Evolutionary conservation across 2,113 vertebrate genomes (phyloP).

Genomic region (zebrafish (Danio rerio)): GRCz12tu NC_133180.1:35640001-35640500

Average conservation of each 20-base stretch:
- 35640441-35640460: slow-evolving; percentile 2
- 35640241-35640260: slow-evolving; percentile 46
- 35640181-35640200: slow-evolving; percentile 28
- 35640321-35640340: background rate
- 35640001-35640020: no score
- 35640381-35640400: background rate
- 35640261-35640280: slow-evolving; percentile 53
- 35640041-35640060: no score
- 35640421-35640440: slow-evolving; percentile 6
- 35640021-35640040: no score
- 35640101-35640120: slow-evolving; percentile 38
- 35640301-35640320: slow-evolving; percentile 18
- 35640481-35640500: background rate
- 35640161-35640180: slow-evolving; percentile 48
- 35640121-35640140: slow-evolving; percentile 12
- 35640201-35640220: slow-evolving; percentile 41
- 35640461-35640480: background rate
- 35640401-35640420: slow-evolving; percentile 17
- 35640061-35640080: background rate
- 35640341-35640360: background rate
- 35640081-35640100: background rate
- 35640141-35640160: slow-evolving; percentile 21
- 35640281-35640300: slow-evolving; percentile 41
- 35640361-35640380: background rate
- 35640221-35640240: slow-evolving; percentile 58